A percentile compares a stretch with the other conserved stretches of the same genome.
These are phyloP conservation scores for Mugil cephalus DNA, from an alignment of 2,113 vertebrate genomes.

Conservation along the genomic window DNA sequence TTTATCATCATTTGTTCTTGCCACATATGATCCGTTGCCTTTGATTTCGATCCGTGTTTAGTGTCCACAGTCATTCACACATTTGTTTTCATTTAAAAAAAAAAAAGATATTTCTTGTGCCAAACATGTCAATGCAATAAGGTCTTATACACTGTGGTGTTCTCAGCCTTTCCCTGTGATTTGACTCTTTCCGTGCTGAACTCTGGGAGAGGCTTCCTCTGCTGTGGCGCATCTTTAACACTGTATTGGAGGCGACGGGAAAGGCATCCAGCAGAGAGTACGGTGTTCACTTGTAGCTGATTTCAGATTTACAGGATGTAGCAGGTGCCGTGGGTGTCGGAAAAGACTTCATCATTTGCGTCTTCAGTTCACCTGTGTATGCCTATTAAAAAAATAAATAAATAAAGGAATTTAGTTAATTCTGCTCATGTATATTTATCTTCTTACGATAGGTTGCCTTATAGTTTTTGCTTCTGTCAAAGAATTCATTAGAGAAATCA, in stretches of 20 bases:
- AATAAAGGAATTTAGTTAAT: constrained; percentile 20
- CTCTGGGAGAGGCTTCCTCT: constrained; percentile 53
- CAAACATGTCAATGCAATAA: constrained; percentile 80
- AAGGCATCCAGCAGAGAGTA: constrained; percentile 12
- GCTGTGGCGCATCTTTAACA: constrained; percentile 61
- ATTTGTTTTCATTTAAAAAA: constrained; percentile 43
- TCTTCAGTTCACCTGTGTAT: constrained; percentile 26
- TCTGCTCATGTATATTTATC: constrained; percentile 45
- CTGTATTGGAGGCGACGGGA: constrained; percentile 47
- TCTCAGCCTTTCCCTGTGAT: constrained; percentile 58
- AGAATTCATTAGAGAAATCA: constrained; percentile 31
- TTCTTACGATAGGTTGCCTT: constrained; percentile 51
- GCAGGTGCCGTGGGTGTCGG: constrained; percentile 10
- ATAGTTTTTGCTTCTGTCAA: constrained; percentile 54
- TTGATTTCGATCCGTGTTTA: constrained; percentile 32
- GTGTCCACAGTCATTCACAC: constrained; percentile 26
- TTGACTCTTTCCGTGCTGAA: constrained; percentile 47
- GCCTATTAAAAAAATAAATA: constrained; percentile 14
- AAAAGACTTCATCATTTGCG: not conserved
- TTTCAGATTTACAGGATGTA: constrained; percentile 36
- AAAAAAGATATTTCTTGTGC: constrained; percentile 48
- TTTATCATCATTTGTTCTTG: constrained; percentile 21
- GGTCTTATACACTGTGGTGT: constrained; percentile 77
- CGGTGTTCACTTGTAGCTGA: constrained; percentile 29
- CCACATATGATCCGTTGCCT: not conserved